Conservation (phyloP, 2,797 vertebrate species). For the Cephalopachus bancanus region DNA sequence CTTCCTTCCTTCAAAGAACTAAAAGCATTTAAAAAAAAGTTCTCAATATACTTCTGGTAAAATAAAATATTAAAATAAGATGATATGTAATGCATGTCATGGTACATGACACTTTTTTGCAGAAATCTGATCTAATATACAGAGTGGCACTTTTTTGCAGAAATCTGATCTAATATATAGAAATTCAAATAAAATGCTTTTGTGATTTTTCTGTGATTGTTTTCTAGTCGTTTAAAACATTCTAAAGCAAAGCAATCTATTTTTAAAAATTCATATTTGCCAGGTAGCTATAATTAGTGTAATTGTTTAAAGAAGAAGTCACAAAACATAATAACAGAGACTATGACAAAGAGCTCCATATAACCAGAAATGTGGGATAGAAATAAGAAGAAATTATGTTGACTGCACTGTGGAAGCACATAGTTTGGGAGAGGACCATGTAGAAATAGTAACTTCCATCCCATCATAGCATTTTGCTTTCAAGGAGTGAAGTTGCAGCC, state of each 20-base stretch:
- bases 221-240: constrained; percentile 4
- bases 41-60: not conserved
- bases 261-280: not conserved
- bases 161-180: not conserved
- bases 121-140: constrained; percentile 38
- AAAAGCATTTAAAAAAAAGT: not conserved
- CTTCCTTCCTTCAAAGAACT: constrained; percentile 5
- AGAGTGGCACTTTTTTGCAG: not conserved
- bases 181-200: constrained; percentile 13
- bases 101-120: too few species aligned
- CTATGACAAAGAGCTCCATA: too few species aligned
- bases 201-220: not conserved
- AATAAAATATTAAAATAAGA: constrained; percentile 33
- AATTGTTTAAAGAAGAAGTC: not conserved
- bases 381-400: not conserved
- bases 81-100: not conserved
- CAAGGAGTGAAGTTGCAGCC: not conserved
- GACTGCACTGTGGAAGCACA: not conserved
- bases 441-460: not conserved
- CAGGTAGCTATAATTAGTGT: not conserved
- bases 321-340: not conserved
- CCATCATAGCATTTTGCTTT: not conserved
- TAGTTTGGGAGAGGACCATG: not conserved
- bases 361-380: not conserved
- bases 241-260: not conserved